A percentile compares a stretch with the other conserved stretches of the same genome.
Conservation (phyloP, 2,797 vertebrate genomes). For the Antennarius maculatus region DNA sequence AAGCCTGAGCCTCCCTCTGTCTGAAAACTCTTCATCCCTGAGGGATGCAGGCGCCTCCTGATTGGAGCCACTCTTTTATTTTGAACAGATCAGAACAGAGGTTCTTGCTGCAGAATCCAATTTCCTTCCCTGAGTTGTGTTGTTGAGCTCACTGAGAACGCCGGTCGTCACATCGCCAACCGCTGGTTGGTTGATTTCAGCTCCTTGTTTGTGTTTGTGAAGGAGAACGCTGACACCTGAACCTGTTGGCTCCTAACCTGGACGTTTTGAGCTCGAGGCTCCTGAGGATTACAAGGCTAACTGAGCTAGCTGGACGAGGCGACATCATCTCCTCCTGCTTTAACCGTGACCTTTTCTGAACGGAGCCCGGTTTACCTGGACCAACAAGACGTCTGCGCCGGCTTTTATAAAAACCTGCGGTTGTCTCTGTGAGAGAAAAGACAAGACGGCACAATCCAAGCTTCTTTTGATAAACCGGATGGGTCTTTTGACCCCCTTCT, state of each 20-base stretch:
- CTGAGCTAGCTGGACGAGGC: too few species aligned
- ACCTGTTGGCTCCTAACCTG: too few species aligned
- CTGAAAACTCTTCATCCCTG: conserved; percentile 24
- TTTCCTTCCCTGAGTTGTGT: background rate
- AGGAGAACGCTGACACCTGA: background rate
- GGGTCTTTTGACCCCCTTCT: background rate
- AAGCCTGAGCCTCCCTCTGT: conserved; percentile 64
- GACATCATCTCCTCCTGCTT: too few species aligned
- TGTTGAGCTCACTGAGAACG: conserved; percentile 5
- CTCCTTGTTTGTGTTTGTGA: background rate
- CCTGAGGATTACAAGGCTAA: too few species aligned
- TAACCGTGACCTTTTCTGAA: too few species aligned
- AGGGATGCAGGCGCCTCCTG: conserved; percentile 24
- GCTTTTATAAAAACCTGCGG: conserved; percentile 6
- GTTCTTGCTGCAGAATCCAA: conserved; percentile 16
- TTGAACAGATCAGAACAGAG: conserved; percentile 30
- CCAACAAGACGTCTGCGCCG: background rate
- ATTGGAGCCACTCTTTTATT: conserved; percentile 23
- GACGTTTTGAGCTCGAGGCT: too few species aligned
- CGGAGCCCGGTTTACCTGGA: too few species aligned
- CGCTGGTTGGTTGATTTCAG: background rate
- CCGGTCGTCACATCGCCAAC: background rate
- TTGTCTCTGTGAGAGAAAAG: conserved; percentile 14
- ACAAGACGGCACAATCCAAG: conserved; percentile 32
- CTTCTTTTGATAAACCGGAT: conserved; percentile 25